Evolutionary conservation across 2,888 invertebrate species (phyloP).

Genomic region (Drosophila koepferae): DNA sequence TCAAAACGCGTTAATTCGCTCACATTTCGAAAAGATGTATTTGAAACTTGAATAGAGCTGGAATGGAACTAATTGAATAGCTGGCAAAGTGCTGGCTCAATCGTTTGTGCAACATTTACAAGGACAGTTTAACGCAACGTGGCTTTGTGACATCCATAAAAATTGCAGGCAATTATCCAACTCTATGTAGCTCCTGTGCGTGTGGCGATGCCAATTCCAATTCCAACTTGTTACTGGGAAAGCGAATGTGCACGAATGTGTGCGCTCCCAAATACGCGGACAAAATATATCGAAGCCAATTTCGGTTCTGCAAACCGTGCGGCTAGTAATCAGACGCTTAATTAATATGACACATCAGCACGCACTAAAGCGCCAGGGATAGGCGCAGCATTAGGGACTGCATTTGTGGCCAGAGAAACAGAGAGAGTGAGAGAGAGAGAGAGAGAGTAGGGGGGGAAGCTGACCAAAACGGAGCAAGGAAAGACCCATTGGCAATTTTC

Average conservation of each 20-base stretch:
- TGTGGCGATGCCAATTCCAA: neutral
- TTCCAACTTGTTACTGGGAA: constrained; percentile 8
- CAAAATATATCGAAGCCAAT: constrained; percentile 43
- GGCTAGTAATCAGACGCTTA: constrained; percentile 75
- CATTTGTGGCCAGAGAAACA: neutral
- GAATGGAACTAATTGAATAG: constrained; percentile 32
- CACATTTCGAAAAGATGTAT: too few species aligned
- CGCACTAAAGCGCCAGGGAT: constrained; percentile 27
- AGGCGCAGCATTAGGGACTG: constrained; percentile 2
- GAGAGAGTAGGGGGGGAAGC: neutral
- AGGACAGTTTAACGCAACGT: constrained; percentile 22
- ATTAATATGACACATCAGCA: constrained; percentile 72
- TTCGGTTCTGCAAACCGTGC: constrained; percentile 21
- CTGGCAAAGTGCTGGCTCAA: constrained; percentile 19
- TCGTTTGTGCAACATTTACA: constrained; percentile 17
- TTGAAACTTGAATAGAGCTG: neutral
- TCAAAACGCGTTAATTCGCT: neutral
- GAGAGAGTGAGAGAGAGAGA: neutral
- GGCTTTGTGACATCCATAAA: constrained; percentile 51
- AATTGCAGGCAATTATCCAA: constrained; percentile 68
- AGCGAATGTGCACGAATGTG: constrained; percentile 11
- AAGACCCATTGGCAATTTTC: constrained; percentile 45
- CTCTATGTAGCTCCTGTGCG: constrained; percentile 8
- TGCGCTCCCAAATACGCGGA: constrained; percentile 22
- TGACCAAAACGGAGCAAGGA: neutral